Evolutionary conservation across 1,140 invertebrate genomes (phyloP).

Genomic region (Drosophila guanche): DNA sequence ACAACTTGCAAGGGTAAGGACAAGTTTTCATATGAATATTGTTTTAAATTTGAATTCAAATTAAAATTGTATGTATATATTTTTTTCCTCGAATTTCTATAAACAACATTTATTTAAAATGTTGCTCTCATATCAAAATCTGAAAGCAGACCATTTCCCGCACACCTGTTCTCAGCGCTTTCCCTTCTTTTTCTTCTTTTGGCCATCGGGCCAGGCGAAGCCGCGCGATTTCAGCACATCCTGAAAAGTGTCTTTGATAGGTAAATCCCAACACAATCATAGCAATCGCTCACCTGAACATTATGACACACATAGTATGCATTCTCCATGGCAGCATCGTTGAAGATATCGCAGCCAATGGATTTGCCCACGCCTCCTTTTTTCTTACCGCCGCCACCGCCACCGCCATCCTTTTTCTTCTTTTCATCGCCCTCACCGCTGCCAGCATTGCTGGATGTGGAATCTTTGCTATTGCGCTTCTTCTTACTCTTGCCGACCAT

Average conservation of each 20-base stretch:
- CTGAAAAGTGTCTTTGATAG: conserved; percentile 14
- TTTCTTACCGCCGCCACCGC: conserved; percentile 83
- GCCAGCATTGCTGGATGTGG: conserved; percentile 83
- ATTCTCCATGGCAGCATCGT: conserved; percentile 94
- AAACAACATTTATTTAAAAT: too few species aligned
- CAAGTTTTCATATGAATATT: too few species aligned
- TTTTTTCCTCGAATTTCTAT: too few species aligned
- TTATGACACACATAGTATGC: conserved; percentile 95
- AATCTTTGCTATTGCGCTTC: conserved; percentile 85
- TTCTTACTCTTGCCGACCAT: conserved; percentile 84
- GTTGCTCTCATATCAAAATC: too few species aligned
- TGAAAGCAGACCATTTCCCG: too few species aligned
- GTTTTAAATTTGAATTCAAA: too few species aligned
- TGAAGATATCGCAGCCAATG: conserved; percentile 91
- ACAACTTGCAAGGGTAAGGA: too few species aligned
- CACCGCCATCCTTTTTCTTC: conserved; percentile 82
- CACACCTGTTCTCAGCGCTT: conserved; percentile 50
- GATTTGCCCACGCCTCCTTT: conserved; percentile 87
- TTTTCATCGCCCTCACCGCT: conserved; percentile 82
- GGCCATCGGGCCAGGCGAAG: conserved; percentile 92
- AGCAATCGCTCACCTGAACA: conserved; percentile 87
- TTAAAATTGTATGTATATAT: too few species aligned
- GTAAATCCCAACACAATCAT: neutral
- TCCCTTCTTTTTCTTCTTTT: conserved; percentile 91
- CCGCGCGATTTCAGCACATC: conserved; percentile 87